Evolutionary conservation across 2,888 invertebrate species (phyloP).

Genomic region (Thereva nobilitata): DNA sequence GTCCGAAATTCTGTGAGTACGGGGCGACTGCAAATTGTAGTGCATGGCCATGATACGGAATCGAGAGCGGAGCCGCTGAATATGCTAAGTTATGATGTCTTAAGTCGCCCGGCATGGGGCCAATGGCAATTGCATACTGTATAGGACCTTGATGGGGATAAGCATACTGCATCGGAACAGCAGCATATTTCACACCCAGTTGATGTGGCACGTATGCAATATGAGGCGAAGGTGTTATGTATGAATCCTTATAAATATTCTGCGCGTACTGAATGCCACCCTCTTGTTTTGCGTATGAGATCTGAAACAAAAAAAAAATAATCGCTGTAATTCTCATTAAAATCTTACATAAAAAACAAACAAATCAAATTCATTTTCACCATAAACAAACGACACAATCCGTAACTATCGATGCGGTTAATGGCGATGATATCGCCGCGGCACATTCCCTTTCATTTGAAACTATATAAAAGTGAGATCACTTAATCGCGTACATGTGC

Average conservation of each 20-base stretch:
- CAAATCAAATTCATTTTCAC: neutral
- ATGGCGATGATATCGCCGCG: too few species aligned
- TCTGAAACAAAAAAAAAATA: constrained; percentile 1
- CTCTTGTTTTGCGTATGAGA: constrained; percentile 14
- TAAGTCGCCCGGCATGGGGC: neutral
- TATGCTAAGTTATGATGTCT: neutral
- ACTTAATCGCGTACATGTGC: neutral
- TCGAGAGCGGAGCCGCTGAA: neutral
- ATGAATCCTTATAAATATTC: neutral
- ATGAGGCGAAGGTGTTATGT: constrained; percentile 5
- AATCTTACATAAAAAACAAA: neutral
- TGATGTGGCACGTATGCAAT: constrained; percentile 1
- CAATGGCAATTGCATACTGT: constrained; percentile 17
- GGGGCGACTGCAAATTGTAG: constrained; percentile 21
- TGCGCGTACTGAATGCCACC: constrained; percentile 10
- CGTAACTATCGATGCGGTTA: too few species aligned
- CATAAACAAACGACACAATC: neutral
- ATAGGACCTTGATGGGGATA: constrained; percentile 7
- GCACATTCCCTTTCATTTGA: too few species aligned
- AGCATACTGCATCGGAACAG: neutral
- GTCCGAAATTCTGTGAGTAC: neutral
- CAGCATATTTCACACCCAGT: neutral
- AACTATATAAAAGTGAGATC: too few species aligned
- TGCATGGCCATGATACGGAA: constrained; percentile 13
- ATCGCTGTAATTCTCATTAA: neutral